Percentiles rank a stretch among this genome's conserved stretches.
phyloP scores from a whole-genome alignment of 2,797 vertebrate species.

The Hoplostethus mediterraneus region DNA sequence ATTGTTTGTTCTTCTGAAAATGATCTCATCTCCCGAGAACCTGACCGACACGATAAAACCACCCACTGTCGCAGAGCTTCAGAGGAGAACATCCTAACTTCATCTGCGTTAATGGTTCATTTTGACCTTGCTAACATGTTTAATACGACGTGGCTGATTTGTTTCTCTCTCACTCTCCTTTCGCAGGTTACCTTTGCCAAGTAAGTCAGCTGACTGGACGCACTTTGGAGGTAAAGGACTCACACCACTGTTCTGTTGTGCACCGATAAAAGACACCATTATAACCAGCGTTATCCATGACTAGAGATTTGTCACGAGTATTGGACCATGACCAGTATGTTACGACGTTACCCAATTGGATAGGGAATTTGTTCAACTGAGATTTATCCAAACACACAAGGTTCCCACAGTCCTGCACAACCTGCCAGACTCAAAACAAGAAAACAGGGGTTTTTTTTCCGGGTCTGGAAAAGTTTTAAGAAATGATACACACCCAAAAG shows the following conservation, averaged over 20 bases:
- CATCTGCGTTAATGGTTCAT: neutral
- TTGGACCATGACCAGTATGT: conserved; percentile 39
- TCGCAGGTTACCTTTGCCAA: conserved; percentile 95
- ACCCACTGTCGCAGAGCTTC: neutral
- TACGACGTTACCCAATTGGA: conserved; percentile 1
- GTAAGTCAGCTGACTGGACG: conserved; percentile 99
- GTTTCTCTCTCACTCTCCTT: conserved; percentile 22
- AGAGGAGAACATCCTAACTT: neutral
- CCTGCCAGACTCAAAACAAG: neutral
- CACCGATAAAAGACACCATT: conserved; percentile 44
- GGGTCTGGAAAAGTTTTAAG: too few species aligned
- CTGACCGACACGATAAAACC: neutral
- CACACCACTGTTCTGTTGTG: neutral
- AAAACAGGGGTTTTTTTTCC: too few species aligned
- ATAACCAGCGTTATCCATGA: conserved; percentile 40
- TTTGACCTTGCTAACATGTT: neutral
- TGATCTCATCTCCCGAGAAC: neutral
- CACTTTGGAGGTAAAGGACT: conserved; percentile 97
- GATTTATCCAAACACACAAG: conserved; percentile 38
- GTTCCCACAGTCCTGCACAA: conserved; percentile 48
- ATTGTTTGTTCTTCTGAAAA: neutral
- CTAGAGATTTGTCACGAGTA: conserved; percentile 53
- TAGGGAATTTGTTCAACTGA: conserved; percentile 30
- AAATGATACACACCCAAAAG: too few species aligned
- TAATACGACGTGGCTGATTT: neutral